These are phyloP conservation scores for Parambassis ranga DNA, from an alignment of 2,797 vertebrate species.

Conservation along the genomic window DNA sequence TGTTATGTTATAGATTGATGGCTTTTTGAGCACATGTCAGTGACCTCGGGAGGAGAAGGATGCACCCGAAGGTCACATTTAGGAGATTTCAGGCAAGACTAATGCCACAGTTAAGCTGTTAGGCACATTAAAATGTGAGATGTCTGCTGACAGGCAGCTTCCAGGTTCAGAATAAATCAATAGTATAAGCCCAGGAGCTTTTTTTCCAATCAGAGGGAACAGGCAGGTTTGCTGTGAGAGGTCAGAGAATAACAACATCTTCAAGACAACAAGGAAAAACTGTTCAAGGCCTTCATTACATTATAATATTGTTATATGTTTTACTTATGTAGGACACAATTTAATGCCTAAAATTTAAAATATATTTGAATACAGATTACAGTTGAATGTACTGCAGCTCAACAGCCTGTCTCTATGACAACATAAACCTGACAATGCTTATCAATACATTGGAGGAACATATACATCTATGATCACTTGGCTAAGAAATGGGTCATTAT, in stretches of 20 bases:
- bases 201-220: conserved; percentile 29
- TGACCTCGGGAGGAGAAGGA: conserved; percentile 4
- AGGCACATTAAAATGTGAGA: conserved; percentile 22
- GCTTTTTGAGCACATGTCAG: not conserved
- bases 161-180: conserved; percentile 60
- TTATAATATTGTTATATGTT: not conserved
- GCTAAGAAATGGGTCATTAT: too few species aligned
- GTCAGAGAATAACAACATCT: conserved; percentile 21
- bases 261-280: not conserved
- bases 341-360: too few species aligned
- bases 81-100: conserved; percentile 10
- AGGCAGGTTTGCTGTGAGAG: conserved; percentile 7
- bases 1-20: not conserved
- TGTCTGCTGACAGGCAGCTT: conserved; percentile 34
- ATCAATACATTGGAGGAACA: not conserved
- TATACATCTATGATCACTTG: not conserved
- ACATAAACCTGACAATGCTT: not conserved
- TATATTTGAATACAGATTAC: too few species aligned
- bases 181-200: conserved; percentile 37
- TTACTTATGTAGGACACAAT: not conserved
- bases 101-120: conserved; percentile 7
- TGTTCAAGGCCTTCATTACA: not conserved
- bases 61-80: conserved; percentile 24
- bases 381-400: not conserved
- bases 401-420: conserved; percentile 20